Evolutionary conservation across 2,888 invertebrate species (phyloP).

Genomic region (Flexamia atlantica): DNA sequence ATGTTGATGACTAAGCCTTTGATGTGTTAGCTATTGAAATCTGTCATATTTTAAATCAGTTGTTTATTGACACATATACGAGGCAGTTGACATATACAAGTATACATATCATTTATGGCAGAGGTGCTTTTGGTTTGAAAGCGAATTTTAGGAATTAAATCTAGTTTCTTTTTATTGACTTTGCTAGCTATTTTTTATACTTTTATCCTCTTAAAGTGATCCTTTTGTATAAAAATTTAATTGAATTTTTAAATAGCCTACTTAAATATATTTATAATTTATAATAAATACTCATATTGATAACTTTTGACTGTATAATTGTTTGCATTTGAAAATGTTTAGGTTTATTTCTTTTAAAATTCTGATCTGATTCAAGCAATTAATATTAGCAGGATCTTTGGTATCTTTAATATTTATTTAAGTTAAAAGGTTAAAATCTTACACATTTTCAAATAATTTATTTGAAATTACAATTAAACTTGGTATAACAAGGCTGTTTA

Average conservation of each 20-base stretch:
- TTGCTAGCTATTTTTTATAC: slow-evolving; percentile 6
- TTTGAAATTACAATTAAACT: no score
- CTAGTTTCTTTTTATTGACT: not conserved
- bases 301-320: slow-evolving; percentile 6
- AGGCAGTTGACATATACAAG: not conserved
- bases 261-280: not conserved
- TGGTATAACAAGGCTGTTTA: no score
- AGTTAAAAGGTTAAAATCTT: no score
- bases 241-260: not conserved
- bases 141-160: not conserved
- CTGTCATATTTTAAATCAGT: slow-evolving; percentile 3
- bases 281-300: not conserved
- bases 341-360: no score
- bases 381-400: no score
- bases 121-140: slow-evolving; percentile 17
- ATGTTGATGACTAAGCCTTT: slow-evolving; percentile 11
- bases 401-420: no score
- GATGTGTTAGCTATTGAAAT: slow-evolving; percentile 19
- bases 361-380: no score
- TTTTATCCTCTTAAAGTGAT: not conserved
- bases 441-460: no score
- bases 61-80: not conserved
- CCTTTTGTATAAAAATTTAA: not conserved
- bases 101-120: slow-evolving; percentile 10
- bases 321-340: not conserved